These are phyloP conservation scores for Siniperca obscura DNA, from an alignment of 2,797 vertebrate genomes.

Conservation along the genomic window DNA sequence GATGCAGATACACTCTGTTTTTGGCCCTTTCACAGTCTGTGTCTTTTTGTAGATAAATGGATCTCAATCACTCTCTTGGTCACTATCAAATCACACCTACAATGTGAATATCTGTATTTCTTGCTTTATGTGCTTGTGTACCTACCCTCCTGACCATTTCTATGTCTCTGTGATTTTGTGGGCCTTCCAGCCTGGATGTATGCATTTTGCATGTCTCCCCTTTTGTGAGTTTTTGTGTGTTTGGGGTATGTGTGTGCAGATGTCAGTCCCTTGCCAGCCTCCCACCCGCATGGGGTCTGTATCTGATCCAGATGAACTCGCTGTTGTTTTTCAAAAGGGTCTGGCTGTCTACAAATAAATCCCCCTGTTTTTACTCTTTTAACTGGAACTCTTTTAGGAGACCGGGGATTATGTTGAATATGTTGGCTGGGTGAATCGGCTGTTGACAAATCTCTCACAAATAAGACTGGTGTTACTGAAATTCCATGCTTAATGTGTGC, in stretches of 20 bases:
- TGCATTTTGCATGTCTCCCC: not conserved
- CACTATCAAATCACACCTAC: not conserved
- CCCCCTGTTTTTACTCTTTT: conserved; percentile 61
- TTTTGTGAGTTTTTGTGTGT: conserved; percentile 6
- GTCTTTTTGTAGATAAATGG: conserved; percentile 12
- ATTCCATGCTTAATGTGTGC: conserved; percentile 57
- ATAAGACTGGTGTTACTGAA: conserved; percentile 50
- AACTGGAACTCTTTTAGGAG: conserved; percentile 47
- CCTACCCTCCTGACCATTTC: not conserved
- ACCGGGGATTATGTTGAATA: conserved; percentile 48
- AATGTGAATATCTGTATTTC: not conserved
- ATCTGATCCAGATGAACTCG: conserved; percentile 65
- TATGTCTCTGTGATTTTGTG: not conserved
- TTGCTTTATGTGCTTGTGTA: not conserved
- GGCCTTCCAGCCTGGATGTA: not conserved
- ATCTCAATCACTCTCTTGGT: not conserved
- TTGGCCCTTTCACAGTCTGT: not conserved
- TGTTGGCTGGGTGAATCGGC: conserved; percentile 48
- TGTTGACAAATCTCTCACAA: conserved; percentile 54
- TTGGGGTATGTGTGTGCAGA: conserved; percentile 35
- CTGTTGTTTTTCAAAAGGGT: conserved; percentile 61
- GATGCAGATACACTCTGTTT: not conserved
- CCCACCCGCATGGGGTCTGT: conserved; percentile 60
- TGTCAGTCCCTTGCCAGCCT: conserved; percentile 39
- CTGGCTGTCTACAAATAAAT: conserved; percentile 56